Percentiles rank a stretch among this genome's conserved stretches.
phyloP scores from a whole-genome alignment of 2,888 invertebrate species.

The Hirudinaria manillensis region DNA sequence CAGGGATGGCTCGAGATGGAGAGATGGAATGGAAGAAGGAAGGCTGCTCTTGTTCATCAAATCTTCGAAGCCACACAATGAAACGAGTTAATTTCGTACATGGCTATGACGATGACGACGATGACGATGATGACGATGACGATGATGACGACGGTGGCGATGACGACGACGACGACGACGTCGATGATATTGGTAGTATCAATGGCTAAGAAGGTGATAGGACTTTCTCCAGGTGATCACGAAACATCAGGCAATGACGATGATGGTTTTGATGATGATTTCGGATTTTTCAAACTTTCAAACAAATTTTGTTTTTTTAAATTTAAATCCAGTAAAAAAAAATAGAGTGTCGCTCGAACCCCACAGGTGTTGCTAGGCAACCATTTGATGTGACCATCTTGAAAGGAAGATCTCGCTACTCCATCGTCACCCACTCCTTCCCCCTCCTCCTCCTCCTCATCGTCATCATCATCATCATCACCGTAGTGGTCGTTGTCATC shows the following conservation, averaged over 20 bases:
- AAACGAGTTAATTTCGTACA: slow-evolving; percentile 2
- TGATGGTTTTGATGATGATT: slow-evolving; percentile 16
- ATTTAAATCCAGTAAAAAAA: too few species aligned
- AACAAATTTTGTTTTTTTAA: too few species aligned
- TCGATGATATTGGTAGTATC: not conserved
- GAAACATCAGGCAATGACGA: slow-evolving; percentile 20
- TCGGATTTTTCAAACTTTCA: too few species aligned
- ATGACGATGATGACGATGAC: slow-evolving; percentile 19
- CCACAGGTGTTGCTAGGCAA: too few species aligned
- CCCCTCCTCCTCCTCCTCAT: not conserved
- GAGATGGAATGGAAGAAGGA: too few species aligned
- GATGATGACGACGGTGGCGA: slow-evolving; percentile 28
- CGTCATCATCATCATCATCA: slow-evolving; percentile 2
- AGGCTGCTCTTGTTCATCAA: too few species aligned
- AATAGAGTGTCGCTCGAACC: too few species aligned
- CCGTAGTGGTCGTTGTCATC: not conserved
- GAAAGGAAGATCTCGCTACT: too few species aligned
- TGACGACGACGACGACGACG: slow-evolving; percentile 21
- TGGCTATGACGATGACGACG: slow-evolving; percentile 21
- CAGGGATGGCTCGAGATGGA: too few species aligned
- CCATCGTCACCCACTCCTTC: not conserved
- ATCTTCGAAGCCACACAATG: too few species aligned
- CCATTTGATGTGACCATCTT: too few species aligned
- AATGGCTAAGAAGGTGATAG: slow-evolving; percentile 6
- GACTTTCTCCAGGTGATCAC: too few species aligned